Evolutionary conservation across 2,888 invertebrate genomes (phyloP).

Genomic region (Dicyrtoma fusca): DNA sequence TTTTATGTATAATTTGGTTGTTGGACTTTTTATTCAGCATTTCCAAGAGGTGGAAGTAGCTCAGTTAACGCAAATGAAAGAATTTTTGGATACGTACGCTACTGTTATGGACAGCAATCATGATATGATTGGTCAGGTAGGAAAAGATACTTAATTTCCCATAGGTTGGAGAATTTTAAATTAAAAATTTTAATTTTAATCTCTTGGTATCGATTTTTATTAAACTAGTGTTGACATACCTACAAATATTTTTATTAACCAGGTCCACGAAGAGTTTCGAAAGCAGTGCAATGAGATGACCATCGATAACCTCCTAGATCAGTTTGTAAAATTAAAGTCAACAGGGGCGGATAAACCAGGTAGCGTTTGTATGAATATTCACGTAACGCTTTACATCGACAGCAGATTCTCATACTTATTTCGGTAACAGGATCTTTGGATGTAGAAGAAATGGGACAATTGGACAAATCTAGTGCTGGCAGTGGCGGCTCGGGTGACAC

Average conservation of each 20-base stretch:
- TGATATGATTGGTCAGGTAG: conserved; percentile 81
- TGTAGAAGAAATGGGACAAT: conserved; percentile 61
- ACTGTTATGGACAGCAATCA: conserved; percentile 86
- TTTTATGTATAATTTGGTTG: not conserved
- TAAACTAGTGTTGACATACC: too few species aligned
- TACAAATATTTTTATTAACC: conserved; percentile 39
- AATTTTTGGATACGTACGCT: conserved; percentile 86
- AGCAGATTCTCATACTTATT: not conserved
- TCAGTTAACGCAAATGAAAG: conserved; percentile 92
- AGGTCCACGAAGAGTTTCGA: conserved; percentile 91
- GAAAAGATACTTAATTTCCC: conserved; percentile 15
- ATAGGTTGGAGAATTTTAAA: not conserved
- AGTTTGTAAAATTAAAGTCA: conserved; percentile 88
- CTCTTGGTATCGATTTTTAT: not conserved
- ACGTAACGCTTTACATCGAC: not conserved
- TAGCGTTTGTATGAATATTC: conserved; percentile 62
- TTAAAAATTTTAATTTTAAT: not conserved
- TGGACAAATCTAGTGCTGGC: conserved; percentile 44
- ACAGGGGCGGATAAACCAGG: conserved; percentile 93
- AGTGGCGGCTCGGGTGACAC: conserved; percentile 59
- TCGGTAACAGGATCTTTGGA: conserved; percentile 61
- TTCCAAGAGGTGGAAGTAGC: conserved; percentile 94
- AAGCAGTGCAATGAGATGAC: conserved; percentile 88
- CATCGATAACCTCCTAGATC: conserved; percentile 87
- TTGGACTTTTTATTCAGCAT: conserved; percentile 63